Base-by-base conservation (phyloP, 2,797 vertebrate genomes). In the Syngnathus acus region DNA sequence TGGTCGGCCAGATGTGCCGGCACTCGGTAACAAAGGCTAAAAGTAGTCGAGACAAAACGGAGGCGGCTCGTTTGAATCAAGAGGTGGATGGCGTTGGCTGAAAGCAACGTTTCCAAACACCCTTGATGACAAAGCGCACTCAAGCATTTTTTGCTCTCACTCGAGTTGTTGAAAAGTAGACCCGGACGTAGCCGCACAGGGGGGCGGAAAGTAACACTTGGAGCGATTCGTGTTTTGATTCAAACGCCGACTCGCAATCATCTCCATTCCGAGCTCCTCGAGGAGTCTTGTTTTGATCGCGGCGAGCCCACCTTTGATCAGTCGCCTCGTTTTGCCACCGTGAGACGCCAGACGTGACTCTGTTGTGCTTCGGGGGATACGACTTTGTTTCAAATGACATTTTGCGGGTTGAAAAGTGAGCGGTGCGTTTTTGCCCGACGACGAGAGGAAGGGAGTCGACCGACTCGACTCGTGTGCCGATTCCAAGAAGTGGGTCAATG, bases 291-390 rank as follows among this genome's bases (percentile, higher is more conserved):
- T 80, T 82, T 80, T 80, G 76, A n/a, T n/a, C n/a, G n/a, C n/a
- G n/a, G n/a, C n/a, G n/a, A 82, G 26, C 26, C 60, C 64, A 48
- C 39, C 70, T 82, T 82, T 87, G 79, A 85, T 84, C 82, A 74
- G 58, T 11, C 45, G 64, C 73, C 70, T 75, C 72, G 32, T 77
- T 62, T 63, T 65, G 21, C 16, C 16, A 83, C 78, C 74, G 75
- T 68, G 71, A 75, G 67, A 62, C 50, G 59, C 61, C 68, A 81
- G 65, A 68, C 47, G 75, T 75, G 73, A 64, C 65, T 81, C 74
- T 70, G 61, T 61, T 57, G 68, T 74, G 72, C 48, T 75, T 76
- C 68, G 65, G 62, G 58, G 73, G 64, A 79, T 62, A 63, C 19
- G 69, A 69, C 74, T 82, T 67, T 67, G 77, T 81, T 75, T 79